These are phyloP conservation scores for Hydraecia micacea DNA, from an alignment of 2,888 invertebrate genomes.

Conservation along the genomic window DNA sequence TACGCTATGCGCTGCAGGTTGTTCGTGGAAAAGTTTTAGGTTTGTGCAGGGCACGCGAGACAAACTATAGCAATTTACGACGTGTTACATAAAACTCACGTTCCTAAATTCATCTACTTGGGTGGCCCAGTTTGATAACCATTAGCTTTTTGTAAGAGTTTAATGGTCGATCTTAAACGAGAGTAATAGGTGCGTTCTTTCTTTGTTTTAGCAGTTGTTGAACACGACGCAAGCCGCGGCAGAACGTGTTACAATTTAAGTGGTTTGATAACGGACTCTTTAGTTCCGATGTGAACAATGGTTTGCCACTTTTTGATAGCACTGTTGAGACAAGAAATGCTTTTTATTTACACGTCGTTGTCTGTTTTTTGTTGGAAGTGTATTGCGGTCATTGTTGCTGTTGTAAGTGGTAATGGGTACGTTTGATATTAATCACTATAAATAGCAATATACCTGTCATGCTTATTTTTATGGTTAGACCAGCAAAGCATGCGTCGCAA, in stretches of 20 bases:
- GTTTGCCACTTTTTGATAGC: constrained; percentile 48
- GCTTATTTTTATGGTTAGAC: neutral
- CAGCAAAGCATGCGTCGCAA: no score
- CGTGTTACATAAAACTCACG: constrained; percentile 85
- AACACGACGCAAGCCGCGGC: constrained; percentile 57
- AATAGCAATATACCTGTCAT: neutral
- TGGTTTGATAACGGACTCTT: constrained; percentile 60
- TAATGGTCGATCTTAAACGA: constrained; percentile 82
- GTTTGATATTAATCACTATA: constrained; percentile 4
- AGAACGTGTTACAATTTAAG: constrained; percentile 65
- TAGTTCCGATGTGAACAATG: constrained; percentile 55
- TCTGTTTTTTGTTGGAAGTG: constrained; percentile 26
- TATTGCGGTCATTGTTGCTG: constrained; percentile 20
- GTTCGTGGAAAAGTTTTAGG: constrained; percentile 83
- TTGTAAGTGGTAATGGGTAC: constrained; percentile 21
- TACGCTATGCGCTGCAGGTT: constrained; percentile 81
- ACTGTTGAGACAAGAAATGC: constrained; percentile 40
- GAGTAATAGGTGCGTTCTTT: constrained; percentile 78
- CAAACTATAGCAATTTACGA: constrained; percentile 84
- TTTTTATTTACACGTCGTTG: constrained; percentile 42
- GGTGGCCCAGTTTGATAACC: constrained; percentile 86
- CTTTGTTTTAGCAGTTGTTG: constrained; percentile 78
- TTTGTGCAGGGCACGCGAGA: constrained; percentile 75
- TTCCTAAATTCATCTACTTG: constrained; percentile 85
- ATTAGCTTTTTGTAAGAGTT: constrained; percentile 86